Evolutionary conservation across 2,888 invertebrate species (phyloP).

Genomic region (Timema cristinae): DNA sequence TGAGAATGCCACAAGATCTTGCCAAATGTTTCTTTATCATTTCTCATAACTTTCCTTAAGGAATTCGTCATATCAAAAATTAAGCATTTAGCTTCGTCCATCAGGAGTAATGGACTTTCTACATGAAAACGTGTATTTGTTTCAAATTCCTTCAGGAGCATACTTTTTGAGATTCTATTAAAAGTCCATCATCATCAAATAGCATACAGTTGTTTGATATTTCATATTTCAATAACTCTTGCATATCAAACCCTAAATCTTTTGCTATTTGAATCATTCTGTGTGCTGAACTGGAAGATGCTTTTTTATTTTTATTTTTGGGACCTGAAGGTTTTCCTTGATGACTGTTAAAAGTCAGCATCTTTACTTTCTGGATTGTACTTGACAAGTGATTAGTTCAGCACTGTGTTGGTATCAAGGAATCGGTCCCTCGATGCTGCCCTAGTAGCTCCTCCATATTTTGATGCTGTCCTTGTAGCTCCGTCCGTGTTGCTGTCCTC

Average conservation of each 20-base stretch:
- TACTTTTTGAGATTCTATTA: no score
- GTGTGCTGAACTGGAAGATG: neutral
- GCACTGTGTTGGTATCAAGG: no score
- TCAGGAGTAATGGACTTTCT: neutral
- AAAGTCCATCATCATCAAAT: neutral
- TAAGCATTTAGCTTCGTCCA: neutral
- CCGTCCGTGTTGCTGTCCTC: no score
- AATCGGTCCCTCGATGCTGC: no score
- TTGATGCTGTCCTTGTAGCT: no score
- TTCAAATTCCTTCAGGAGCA: neutral
- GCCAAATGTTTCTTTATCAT: no score
- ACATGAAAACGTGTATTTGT: neutral
- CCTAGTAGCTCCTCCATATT: no score
- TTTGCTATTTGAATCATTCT: neutral
- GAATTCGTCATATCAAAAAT: conserved; percentile 1
- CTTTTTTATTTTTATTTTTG: neutral
- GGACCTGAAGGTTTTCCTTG: neutral
- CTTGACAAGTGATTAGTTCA: no score
- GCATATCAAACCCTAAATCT: neutral
- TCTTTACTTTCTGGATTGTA: neutral
- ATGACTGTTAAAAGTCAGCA: neutral
- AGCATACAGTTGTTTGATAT: conserved; percentile 3
- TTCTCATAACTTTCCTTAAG: neutral
- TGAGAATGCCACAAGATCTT: conserved; percentile 2
- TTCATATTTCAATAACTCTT: neutral